Evolutionary conservation across 2,113 vertebrate genomes (phyloP).

Genomic region (Panurus biarmicus): DNA sequence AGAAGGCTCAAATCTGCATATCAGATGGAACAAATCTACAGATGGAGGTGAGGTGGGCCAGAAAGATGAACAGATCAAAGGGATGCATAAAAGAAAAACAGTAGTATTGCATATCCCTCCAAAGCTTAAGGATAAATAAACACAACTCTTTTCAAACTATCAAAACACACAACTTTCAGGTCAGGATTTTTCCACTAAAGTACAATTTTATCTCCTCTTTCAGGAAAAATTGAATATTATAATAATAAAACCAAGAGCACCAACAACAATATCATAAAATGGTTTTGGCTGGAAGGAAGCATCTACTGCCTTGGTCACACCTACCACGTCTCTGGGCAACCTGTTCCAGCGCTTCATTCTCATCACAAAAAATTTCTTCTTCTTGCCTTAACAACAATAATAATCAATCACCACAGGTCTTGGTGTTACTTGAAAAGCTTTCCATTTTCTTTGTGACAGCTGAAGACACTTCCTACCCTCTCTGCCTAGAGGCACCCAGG

Average conservation of each 20-base stretch:
- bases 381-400: neutral
- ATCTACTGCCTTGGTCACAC: neutral
- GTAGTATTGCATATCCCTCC: neutral
- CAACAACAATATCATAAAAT: neutral
- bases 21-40: neutral
- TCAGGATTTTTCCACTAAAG: neutral
- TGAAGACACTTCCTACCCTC: neutral
- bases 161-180: neutral
- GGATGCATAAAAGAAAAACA: neutral
- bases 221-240: fast-evolving
- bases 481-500: neutral
- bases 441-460: neutral
- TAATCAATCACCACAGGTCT: neutral
- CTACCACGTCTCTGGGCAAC: neutral
- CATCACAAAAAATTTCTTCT: neutral
- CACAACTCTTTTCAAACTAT: neutral
- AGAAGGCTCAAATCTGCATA: neutral
- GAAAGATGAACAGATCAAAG: conserved; percentile 17
- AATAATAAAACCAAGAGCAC: neutral
- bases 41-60: neutral
- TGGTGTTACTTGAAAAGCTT: neutral
- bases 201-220: neutral
- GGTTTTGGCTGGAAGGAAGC: neutral
- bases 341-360: neutral
- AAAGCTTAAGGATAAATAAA: neutral